These are phyloP conservation scores for Aptenodytes patagonicus DNA, from an alignment of 2,113 vertebrate genomes.

Conservation along the genomic window DNA sequence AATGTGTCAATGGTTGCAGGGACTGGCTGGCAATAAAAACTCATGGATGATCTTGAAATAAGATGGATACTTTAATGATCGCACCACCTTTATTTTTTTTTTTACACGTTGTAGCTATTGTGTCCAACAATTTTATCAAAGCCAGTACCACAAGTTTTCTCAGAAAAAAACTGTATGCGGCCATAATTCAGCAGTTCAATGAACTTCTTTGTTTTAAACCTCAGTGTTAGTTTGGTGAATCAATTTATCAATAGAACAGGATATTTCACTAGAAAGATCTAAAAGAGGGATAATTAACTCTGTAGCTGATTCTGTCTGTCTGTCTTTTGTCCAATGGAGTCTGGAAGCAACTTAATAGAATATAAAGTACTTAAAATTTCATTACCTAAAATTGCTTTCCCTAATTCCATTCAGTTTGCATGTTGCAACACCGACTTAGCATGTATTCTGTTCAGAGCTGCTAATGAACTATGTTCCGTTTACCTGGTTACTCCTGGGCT, in stretches of 20 bases:
- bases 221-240: slow-evolving; percentile 14
- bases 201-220: neutral
- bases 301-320: slow-evolving; percentile 41
- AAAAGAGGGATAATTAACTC: slow-evolving; percentile 61
- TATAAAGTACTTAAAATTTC: slow-evolving; percentile 51
- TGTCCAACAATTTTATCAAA: neutral
- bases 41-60: neutral
- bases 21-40: neutral
- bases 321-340: slow-evolving; percentile 45
- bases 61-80: neutral
- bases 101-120: neutral
- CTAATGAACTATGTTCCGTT: slow-evolving; percentile 53
- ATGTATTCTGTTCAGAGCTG: slow-evolving; percentile 39
- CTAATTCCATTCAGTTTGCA: slow-evolving; percentile 59
- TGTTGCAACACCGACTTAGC: slow-evolving; percentile 42
- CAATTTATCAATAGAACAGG: slow-evolving; percentile 30
- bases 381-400: slow-evolving; percentile 59
- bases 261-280: slow-evolving; percentile 46
- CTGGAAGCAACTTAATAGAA: slow-evolving; percentile 58
- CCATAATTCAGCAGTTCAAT: neutral
- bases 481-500: slow-evolving; percentile 45
- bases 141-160: neutral
- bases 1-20: neutral
- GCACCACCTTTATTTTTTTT: neutral
- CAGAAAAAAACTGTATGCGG: neutral